Percentiles rank a stretch among this genome's conserved stretches.
These are phyloP conservation scores for Melipona quadrifasciata DNA, from an alignment of 1,140 invertebrate species.

Conservation along the genomic window DNA sequence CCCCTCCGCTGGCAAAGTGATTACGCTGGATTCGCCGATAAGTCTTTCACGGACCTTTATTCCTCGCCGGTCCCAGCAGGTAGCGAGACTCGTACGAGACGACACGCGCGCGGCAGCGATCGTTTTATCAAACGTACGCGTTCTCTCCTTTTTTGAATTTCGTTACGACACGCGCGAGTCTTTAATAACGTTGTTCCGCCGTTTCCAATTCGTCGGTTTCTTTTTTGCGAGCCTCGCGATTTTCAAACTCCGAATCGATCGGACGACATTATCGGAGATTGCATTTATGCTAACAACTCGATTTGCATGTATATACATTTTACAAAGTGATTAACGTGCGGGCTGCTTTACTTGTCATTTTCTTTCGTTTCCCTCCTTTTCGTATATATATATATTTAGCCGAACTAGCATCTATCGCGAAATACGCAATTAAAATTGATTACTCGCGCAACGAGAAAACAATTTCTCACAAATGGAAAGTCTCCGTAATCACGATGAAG, in stretches of 20 bases:
- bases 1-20: conserved; percentile 62
- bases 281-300: not conserved
- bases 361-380: not conserved
- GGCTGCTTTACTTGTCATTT: not conserved
- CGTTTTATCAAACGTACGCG: not conserved
- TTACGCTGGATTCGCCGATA: conserved; percentile 62
- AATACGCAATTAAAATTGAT: not conserved
- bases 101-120: not conserved
- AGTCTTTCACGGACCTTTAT: conserved; percentile 62
- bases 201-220: no score
- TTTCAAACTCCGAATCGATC: not conserved
- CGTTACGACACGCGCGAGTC: no score
- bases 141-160: not conserved
- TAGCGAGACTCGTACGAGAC: conserved; percentile 10
- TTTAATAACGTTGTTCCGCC: no score
- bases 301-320: not conserved
- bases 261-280: not conserved
- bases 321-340: not conserved
- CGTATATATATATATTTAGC: not conserved
- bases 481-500: not conserved
- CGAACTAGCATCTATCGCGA: not conserved
- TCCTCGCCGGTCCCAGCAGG: conserved; percentile 19
- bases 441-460: not conserved
- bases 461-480: not conserved
- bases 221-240: not conserved